A percentile compares a stretch with the other conserved stretches of the same genome.
Evolutionary conservation across 2,113 vertebrate genomes (phyloP).

Genomic region (Trachemys scripta): DNA sequence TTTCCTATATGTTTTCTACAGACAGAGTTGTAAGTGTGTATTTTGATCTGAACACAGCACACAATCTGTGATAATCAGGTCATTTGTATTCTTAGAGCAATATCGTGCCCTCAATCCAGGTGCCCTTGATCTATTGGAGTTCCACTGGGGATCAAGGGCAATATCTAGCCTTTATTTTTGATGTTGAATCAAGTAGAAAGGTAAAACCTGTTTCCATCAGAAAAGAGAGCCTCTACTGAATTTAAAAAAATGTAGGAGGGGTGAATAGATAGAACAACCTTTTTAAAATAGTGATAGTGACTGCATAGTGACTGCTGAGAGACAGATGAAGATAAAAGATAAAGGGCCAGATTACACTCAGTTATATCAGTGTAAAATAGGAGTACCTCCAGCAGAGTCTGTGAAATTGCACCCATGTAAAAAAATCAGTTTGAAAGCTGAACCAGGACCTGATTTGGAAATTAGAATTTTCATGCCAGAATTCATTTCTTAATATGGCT

Average conservation of each 20-base stretch:
- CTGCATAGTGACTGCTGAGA: background rate
- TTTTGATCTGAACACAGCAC: background rate
- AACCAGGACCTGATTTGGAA: slow-evolving; percentile 31
- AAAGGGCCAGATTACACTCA: background rate
- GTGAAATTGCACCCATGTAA: background rate
- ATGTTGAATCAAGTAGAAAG: background rate
- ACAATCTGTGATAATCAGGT: background rate
- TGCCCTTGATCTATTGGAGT: background rate
- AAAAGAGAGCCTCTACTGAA: background rate
- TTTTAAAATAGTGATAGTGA: background rate
- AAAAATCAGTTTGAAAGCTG: background rate
- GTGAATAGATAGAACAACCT: background rate
- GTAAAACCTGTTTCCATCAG: background rate
- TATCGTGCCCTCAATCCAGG: background rate
- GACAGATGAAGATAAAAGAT: background rate
- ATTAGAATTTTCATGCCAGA: background rate
- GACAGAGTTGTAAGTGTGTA: background rate
- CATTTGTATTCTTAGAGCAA: background rate
- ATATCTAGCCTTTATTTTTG: background rate
- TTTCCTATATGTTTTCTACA: background rate
- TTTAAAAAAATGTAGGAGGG: background rate
- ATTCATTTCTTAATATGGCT: background rate
- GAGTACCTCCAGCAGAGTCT: background rate
- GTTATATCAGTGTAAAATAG: background rate
- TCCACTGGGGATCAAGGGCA: background rate